Evolutionary conservation across 1,140 invertebrate species (phyloP).

Genomic region (Lysiphlebus fabarum): DNA sequence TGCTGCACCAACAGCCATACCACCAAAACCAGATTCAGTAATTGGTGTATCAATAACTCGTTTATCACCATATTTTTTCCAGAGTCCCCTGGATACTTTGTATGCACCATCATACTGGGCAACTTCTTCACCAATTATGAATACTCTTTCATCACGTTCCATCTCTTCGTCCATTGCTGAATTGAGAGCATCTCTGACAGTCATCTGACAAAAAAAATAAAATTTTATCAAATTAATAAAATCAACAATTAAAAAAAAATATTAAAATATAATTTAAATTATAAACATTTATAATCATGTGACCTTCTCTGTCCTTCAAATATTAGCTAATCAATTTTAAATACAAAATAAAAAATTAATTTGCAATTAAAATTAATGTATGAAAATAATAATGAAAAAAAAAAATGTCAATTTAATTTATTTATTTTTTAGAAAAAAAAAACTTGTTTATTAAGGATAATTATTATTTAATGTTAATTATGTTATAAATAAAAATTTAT

Average conservation of each 20-base stretch:
- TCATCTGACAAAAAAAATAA: conserved; percentile 63
- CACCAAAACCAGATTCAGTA: conserved; percentile 96
- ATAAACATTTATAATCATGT: conserved; percentile 23
- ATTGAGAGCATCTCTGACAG: conserved; percentile 95
- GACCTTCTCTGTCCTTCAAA: conserved; percentile 43
- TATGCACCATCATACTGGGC: conserved; percentile 98
- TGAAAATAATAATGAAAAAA: not conserved
- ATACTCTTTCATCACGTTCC: conserved; percentile 89
- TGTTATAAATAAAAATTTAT: not conserved
- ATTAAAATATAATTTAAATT: not conserved
- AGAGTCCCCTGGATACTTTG: conserved; percentile 91
- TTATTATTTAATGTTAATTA: not conserved
- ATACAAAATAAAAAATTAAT: not conserved
- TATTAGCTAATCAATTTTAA: conserved; percentile 24
- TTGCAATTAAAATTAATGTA: not conserved
- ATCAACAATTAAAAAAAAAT: not conserved
- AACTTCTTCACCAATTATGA: conserved; percentile 96
- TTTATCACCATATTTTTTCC: conserved; percentile 98
- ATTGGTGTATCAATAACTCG: conserved; percentile 97
- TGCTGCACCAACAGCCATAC: conserved; percentile 94
- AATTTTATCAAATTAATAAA: not conserved
- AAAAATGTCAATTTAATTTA: not conserved
- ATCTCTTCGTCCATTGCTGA: conserved; percentile 96
- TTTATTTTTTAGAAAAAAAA: too few species aligned
- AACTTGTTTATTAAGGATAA: too few species aligned